phyloP scores from a whole-genome alignment of 2,888 invertebrate genomes.

The Asteroscopus sphinx region DNA sequence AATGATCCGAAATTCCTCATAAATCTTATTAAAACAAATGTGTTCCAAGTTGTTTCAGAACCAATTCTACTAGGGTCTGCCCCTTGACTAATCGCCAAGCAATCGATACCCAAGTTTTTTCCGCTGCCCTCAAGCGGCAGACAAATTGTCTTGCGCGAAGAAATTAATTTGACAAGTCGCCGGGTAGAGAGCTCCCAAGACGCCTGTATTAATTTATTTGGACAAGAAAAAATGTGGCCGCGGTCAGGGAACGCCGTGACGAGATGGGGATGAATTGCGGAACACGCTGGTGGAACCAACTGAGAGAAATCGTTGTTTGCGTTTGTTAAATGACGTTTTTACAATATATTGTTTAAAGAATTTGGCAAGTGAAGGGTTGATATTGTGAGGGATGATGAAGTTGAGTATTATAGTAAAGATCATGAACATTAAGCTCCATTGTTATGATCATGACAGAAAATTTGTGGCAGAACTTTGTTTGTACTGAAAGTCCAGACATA shows the following conservation, averaged over 20 bases:
- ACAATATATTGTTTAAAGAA: conserved; percentile 25
- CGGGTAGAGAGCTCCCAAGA: conserved; percentile 78
- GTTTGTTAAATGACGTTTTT: conserved; percentile 35
- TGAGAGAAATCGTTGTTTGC: conserved; percentile 53
- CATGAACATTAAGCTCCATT: too few species aligned
- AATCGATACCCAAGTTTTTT: conserved; percentile 86
- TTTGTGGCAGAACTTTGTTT: too few species aligned
- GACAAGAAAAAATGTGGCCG: conserved; percentile 86
- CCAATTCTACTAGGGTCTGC: conserved; percentile 55
- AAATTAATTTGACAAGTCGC: conserved; percentile 89
- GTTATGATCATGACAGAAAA: too few species aligned
- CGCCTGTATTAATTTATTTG: conserved; percentile 88
- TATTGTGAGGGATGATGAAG: too few species aligned
- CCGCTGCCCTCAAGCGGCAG: conserved; percentile 77
- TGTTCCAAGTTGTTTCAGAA: conserved; percentile 44
- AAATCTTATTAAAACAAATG: conserved; percentile 54
- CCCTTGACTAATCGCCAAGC: conserved; percentile 79
- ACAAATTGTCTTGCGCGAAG: conserved; percentile 88
- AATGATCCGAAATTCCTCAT: conserved; percentile 26
- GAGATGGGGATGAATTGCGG: conserved; percentile 62
- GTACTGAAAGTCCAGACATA: too few species aligned
- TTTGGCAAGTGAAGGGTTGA: neutral
- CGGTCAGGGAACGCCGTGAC: conserved; percentile 61
- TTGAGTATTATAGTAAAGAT: too few species aligned
- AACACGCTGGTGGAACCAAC: conserved; percentile 54